These are phyloP conservation scores for Enteromius anoplus DNA, from an alignment of 2,797 vertebrate species.

Conservation along the genomic window DNA sequence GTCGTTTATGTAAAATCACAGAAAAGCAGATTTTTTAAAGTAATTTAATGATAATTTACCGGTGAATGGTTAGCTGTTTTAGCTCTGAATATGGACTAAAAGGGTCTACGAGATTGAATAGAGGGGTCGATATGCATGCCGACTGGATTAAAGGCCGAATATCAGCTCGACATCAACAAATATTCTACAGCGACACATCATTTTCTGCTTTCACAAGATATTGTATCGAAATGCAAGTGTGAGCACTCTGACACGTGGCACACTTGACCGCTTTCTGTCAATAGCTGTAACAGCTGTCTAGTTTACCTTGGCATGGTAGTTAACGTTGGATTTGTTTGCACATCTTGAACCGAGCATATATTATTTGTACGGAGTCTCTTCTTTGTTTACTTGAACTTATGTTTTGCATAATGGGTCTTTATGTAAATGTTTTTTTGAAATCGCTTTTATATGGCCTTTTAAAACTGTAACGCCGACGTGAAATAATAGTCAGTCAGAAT, in stretches of 20 bases:
- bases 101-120: not conserved
- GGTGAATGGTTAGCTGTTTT: not conserved
- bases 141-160: slow-evolving; percentile 2
- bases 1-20: not conserved
- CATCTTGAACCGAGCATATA: not conserved
- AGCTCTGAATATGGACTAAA: not conserved
- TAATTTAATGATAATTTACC: not conserved
- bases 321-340: not conserved
- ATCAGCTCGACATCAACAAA: not conserved
- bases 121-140: not conserved
- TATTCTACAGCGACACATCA: not conserved
- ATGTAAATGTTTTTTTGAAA: not conserved
- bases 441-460: not conserved
- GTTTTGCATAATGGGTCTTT: not conserved
- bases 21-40: too few relatives aligned
- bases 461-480: not conserved
- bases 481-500: not conserved
- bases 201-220: not conserved
- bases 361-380: not conserved
- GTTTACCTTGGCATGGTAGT: not conserved
- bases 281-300: not conserved
- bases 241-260: slow-evolving; percentile 36
- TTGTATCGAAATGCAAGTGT: not conserved
- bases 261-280: slow-evolving; percentile 9
- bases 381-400: not conserved